These are phyloP conservation scores for Drosophila serrata DNA, from an alignment of 1,140 invertebrate species.

Conservation along the genomic window DNA sequence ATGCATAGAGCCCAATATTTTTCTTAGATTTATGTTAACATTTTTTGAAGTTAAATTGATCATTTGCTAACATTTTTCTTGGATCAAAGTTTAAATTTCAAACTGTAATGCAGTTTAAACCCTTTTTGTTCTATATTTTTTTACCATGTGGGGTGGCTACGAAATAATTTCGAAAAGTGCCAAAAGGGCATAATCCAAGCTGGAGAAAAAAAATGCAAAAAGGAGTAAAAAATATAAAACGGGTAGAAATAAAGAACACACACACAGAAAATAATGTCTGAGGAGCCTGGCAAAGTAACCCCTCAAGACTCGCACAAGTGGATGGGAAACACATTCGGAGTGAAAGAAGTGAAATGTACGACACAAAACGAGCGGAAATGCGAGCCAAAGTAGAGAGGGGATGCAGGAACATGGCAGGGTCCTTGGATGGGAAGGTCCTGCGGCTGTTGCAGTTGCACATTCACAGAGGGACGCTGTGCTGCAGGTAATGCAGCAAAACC, in stretches of 20 bases:
- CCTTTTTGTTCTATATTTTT: not conserved
- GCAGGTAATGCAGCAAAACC: slow-evolving; percentile 28
- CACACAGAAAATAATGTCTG: slow-evolving; percentile 61
- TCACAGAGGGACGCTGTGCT: slow-evolving; percentile 15
- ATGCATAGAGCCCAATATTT: not conserved
- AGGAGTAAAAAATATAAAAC: slow-evolving; percentile 20
- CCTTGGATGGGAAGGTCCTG: slow-evolving; percentile 15
- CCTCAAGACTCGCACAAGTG: slow-evolving; percentile 71
- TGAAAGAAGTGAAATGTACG: slow-evolving; percentile 60
- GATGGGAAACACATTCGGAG: slow-evolving; percentile 65
- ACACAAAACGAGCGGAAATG: slow-evolving; percentile 75
- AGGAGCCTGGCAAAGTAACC: slow-evolving; percentile 70
- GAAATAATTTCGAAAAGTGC: slow-evolving; percentile 81
- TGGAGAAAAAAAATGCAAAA: slow-evolving; percentile 16
- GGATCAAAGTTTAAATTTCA: not conserved
- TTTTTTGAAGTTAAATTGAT: not conserved
- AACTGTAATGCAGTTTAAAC: not conserved
- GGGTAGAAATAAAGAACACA: slow-evolving; percentile 36
- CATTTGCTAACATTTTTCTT: not conserved
- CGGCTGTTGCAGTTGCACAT: slow-evolving; percentile 26
- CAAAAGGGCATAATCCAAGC: slow-evolving; percentile 78
- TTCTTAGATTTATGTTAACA: not conserved
- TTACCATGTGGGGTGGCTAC: slow-evolving; percentile 35
- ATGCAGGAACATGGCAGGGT: not conserved
- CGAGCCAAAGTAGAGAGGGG: slow-evolving; percentile 48